Evolutionary conservation across 2,797 vertebrate species (phyloP).

Genomic region (Cheirogaleus major): DNA sequence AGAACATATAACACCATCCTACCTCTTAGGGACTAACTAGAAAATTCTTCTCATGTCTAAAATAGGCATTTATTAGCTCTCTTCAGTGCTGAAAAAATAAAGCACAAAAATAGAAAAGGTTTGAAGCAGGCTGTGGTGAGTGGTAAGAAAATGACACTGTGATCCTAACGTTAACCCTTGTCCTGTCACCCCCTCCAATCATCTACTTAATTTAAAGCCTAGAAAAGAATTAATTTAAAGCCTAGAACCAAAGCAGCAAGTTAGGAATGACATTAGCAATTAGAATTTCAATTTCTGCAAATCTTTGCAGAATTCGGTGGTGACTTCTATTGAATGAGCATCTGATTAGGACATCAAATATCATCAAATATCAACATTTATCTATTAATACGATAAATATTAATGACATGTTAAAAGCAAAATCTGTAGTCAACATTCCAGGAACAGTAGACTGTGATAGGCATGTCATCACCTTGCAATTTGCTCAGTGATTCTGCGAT

Average conservation of each 20-base stretch:
- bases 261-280: conserved; percentile 38
- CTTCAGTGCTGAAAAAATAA: neutral
- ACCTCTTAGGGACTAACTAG: neutral
- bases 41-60: conserved; percentile 4
- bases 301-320: conserved; percentile 43
- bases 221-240: conserved; percentile 17
- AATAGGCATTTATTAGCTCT: neutral
- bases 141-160: neutral
- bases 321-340: conserved; percentile 43
- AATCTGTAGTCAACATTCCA: conserved; percentile 49
- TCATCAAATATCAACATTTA: conserved; percentile 33
- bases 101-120: neutral
- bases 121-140: neutral
- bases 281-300: conserved; percentile 56
- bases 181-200: neutral
- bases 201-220: conserved; percentile 43
- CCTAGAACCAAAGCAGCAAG: conserved; percentile 27
- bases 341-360: conserved; percentile 57
- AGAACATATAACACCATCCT: neutral
- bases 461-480: neutral
- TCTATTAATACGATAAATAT: neutral
- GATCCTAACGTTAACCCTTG: neutral
- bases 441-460: conserved; percentile 4
- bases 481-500: neutral
- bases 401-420: conserved; percentile 36